These are phyloP conservation scores for Drosophila novamexicana DNA, from an alignment of 1,140 invertebrate species.

Conservation along the genomic window DNA sequence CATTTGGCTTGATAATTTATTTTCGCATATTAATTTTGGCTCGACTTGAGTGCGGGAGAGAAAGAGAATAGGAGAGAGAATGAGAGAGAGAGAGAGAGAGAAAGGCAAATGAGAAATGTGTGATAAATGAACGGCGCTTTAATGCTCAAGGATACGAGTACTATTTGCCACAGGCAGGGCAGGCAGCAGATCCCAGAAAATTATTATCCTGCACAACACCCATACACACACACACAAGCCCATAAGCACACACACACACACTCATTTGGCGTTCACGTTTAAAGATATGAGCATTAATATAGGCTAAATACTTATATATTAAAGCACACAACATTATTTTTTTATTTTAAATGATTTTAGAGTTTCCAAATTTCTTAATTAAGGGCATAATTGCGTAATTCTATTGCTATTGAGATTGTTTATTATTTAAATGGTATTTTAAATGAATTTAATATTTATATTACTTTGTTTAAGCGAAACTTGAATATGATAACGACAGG, in stretches of 20 bases:
- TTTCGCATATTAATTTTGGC: conserved; percentile 81
- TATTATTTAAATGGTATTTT: too few relatives aligned
- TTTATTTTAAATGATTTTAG: neutral
- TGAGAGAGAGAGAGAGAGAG: neutral
- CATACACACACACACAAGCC: neutral
- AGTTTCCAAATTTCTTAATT: too few relatives aligned
- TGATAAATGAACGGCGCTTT: conserved; percentile 79
- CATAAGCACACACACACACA: neutral
- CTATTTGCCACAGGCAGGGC: conserved; percentile 11
- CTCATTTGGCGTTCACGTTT: conserved; percentile 20
- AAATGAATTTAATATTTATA: too few relatives aligned
- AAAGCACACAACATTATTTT: neutral
- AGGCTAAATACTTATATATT: neutral
- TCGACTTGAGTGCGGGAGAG: conserved; percentile 44
- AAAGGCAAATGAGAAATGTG: conserved; percentile 73
- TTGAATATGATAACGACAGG: too few relatives aligned
- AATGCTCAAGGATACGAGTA: conserved; percentile 52
- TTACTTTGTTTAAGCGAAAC: too few relatives aligned
- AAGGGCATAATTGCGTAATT: too few relatives aligned
- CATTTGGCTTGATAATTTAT: conserved; percentile 82
- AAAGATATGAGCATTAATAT: conserved; percentile 41
- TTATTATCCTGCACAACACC: conserved; percentile 62
- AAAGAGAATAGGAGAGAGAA: neutral
- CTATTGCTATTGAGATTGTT: too few relatives aligned
- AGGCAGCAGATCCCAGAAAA: conserved; percentile 37